phyloP scores from a whole-genome alignment of 2,113 vertebrate genomes.

The Equus przewalskii region DNA sequence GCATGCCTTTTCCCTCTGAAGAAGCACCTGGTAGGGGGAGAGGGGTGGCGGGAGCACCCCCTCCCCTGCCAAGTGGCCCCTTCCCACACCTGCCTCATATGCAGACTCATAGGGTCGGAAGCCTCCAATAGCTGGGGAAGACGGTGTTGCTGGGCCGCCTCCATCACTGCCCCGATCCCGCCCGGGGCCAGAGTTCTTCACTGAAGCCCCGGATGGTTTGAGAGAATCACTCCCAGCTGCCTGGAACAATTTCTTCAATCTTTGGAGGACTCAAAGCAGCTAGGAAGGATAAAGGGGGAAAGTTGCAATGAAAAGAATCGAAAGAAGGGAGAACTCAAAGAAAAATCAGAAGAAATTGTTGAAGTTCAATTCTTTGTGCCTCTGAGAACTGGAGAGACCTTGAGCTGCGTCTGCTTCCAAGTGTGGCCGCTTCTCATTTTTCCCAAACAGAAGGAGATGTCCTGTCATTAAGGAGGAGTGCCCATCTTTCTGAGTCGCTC shows the following conservation, averaged over 20 bases:
- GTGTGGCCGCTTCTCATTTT: not conserved
- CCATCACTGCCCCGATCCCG: not conserved
- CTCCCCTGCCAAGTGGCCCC: not conserved
- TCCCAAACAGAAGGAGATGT: not conserved
- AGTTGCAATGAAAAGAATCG: not conserved
- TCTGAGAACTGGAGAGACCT: not conserved
- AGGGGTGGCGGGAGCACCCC: accelerated
- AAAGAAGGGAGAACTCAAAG: not conserved
- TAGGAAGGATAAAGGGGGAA: not conserved
- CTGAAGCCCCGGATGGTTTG: not conserved
- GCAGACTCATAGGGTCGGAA: not conserved
- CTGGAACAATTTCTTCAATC: not conserved
- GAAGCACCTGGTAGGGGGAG: not conserved
- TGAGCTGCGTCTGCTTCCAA: not conserved
- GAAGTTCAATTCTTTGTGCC: not conserved
- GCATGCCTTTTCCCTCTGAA: not conserved
- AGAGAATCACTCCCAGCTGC: not conserved
- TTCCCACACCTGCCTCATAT: accelerated
- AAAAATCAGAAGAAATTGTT: not conserved
- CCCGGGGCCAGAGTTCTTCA: not conserved
- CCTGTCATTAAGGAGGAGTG: not conserved
- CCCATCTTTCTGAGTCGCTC: not conserved
- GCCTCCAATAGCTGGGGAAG: not conserved
- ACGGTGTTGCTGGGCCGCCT: too few relatives aligned
- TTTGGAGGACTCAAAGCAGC: not conserved